A percentile compares a stretch with the other conserved stretches of the same genome.
These are phyloP conservation scores for Neosilurus mollespiculum DNA, from an alignment of 2,797 vertebrate species.

Conservation along the genomic window DNA sequence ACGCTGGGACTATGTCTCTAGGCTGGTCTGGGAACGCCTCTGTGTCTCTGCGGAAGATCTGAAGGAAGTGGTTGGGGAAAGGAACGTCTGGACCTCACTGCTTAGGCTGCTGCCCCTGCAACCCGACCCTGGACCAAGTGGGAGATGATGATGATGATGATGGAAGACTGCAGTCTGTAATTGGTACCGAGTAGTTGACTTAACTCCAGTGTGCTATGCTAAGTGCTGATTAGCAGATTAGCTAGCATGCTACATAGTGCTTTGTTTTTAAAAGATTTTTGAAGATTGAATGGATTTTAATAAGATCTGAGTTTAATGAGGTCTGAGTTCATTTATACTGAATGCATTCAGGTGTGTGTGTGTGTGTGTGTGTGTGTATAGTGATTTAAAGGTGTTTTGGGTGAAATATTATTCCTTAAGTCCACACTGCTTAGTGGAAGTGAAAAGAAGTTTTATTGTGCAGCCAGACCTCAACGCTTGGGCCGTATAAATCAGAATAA, in stretches of 20 bases:
- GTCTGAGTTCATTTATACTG: constrained; percentile 11
- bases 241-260: too few relatives aligned
- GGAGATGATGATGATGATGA: too few relatives aligned
- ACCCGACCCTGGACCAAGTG: too few relatives aligned
- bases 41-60: too few relatives aligned
- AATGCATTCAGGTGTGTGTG: neutral
- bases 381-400: constrained; percentile 32
- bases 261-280: neutral
- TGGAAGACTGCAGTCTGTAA: too few relatives aligned
- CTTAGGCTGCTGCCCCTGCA: too few relatives aligned
- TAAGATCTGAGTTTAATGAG: neutral
- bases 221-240: neutral
- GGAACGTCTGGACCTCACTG: too few relatives aligned
- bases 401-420: constrained; percentile 57
- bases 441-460: constrained; percentile 63
- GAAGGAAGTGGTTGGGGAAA: too few relatives aligned
- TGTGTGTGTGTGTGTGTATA: neutral
- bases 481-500: constrained; percentile 59
- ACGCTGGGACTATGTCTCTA: too few relatives aligned
- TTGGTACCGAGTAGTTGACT: neutral
- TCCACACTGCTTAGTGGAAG: constrained; percentile 55
- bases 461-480: constrained; percentile 53
- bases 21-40: too few relatives aligned
- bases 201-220: neutral
- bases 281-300: neutral